These are phyloP conservation scores for Peromyscus polionotus DNA, from an alignment of 2,113 vertebrate species.

Conservation along the genomic window DNA sequence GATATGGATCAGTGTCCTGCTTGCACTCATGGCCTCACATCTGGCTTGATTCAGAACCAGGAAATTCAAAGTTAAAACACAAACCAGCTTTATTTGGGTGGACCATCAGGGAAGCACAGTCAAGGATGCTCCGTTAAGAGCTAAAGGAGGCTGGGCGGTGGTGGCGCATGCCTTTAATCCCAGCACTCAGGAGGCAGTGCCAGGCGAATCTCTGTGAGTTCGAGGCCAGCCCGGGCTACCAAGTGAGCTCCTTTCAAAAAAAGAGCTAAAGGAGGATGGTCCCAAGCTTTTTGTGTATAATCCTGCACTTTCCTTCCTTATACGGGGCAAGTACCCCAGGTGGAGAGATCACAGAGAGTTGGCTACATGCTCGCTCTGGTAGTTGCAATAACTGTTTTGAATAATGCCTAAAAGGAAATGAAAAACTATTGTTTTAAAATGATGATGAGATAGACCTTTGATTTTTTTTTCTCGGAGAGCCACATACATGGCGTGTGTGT, in stretches of 20 bases:
- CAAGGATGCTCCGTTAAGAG: not conserved
- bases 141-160: not conserved
- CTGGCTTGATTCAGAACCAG: slow-evolving; percentile 62
- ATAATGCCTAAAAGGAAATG: slow-evolving; percentile 33
- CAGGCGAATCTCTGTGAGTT: too few species aligned
- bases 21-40: slow-evolving; percentile 55
- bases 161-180: too few species aligned
- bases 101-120: not conserved
- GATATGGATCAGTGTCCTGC: slow-evolving; percentile 53
- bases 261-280: not conserved
- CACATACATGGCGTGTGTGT: not conserved
- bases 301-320: not conserved
- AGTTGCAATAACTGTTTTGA: not conserved
- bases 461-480: not conserved
- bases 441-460: not conserved
- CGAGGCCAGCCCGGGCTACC: too few species aligned
- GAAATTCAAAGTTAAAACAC: slow-evolving; percentile 57
- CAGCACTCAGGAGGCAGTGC: too few species aligned
- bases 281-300: not conserved
- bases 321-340: not conserved
- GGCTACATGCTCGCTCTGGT: not conserved
- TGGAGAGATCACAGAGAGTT: not conserved
- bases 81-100: slow-evolving; percentile 41
- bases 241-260: too few species aligned
- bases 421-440: slow-evolving; percentile 22